Evolutionary conservation across 1,140 invertebrate species (phyloP), one percentile per base, ranked within the genome.

Genomic region (Mizuhopecten yessoensis): DNA sequence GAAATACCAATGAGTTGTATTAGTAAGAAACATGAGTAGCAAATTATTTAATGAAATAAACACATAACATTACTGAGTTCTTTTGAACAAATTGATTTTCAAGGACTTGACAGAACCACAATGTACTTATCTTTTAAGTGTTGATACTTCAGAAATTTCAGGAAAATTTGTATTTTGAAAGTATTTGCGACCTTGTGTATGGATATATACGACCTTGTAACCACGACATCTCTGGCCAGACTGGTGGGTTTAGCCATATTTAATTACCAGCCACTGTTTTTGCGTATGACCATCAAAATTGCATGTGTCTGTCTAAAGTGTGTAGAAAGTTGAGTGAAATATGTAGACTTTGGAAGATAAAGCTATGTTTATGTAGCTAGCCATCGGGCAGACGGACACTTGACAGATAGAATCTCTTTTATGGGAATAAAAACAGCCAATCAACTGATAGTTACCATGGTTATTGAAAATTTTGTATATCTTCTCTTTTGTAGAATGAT

Each of bases 381-480:
- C 17, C 57, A 29, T 75, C 57, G n/a, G 29, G 57, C n/a, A 75
- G 57, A 75, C 57, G 57, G n/a, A 75, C 57, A 75, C 20, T 9
- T 75, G 57, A n/a, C 57, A 75, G 57, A 75, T 75, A 75, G 9
- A n/a, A 75, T 75, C 57, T 29, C 57, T 75, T 75, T 75, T 75
- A 75, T 75, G n/a, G 57, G n/a, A 75, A 75, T 75, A 75, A 75
- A 75, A 75, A 29, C 57, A 75, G 57, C 57, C 57, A 75, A 75
- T 75, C 57, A 75, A 75, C 23, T 75, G 57, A 75, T 75, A 75
- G 57, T 75, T 75, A 7, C 57, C 57, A 75, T 75, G 57, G 57
- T 13, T 75, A n/a, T 75, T 75, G 57, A 29, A n/a, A 75, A 29
- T 75, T 29, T 75, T n/a, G 23, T 75, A 75, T 29, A 75, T 75